Conservation (phyloP, 2,113 vertebrate species). For the Ia io region DNA sequence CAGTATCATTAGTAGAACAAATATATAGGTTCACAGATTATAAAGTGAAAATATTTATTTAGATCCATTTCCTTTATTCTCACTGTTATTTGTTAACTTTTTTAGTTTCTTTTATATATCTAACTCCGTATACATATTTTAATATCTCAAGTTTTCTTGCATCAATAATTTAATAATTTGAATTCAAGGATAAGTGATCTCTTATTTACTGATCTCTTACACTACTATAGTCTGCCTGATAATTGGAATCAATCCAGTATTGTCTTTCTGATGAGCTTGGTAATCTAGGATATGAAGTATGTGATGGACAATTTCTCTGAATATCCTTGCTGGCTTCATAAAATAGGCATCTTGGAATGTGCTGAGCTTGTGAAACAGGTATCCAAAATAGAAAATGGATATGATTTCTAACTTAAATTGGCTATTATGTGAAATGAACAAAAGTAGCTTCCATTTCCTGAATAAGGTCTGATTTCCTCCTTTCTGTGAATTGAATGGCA, state of each 20-base stretch:
- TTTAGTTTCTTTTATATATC: not conserved
- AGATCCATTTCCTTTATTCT: not conserved
- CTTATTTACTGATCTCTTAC: not conserved
- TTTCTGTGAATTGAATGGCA: constrained; percentile 1
- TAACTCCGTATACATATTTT: not conserved
- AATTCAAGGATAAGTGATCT: constrained; percentile 6
- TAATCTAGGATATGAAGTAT: not conserved
- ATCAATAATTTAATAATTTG: not conserved
- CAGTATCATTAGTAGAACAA: not conserved
- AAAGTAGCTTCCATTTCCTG: constrained; percentile 52
- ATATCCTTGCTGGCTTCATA: constrained; percentile 42
- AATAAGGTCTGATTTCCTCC: constrained; percentile 51
- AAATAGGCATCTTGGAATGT: constrained; percentile 27
- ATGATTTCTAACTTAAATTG: constrained; percentile 50
- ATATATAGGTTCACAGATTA: not conserved
- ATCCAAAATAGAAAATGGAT: constrained; percentile 56
- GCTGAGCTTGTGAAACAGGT: constrained; percentile 52
- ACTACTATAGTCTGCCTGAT: not conserved
- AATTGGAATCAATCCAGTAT: constrained; percentile 44
- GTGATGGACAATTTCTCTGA: constrained; percentile 41
- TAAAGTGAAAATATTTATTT: not conserved
- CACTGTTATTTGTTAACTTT: not conserved
- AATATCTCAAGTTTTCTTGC: not conserved
- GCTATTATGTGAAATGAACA: constrained; percentile 49
- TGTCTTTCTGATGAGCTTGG: constrained; percentile 51